Evolutionary conservation across 2,888 invertebrate genomes (phyloP).

Genomic region (Chrysomela aeneicollis): DNA sequence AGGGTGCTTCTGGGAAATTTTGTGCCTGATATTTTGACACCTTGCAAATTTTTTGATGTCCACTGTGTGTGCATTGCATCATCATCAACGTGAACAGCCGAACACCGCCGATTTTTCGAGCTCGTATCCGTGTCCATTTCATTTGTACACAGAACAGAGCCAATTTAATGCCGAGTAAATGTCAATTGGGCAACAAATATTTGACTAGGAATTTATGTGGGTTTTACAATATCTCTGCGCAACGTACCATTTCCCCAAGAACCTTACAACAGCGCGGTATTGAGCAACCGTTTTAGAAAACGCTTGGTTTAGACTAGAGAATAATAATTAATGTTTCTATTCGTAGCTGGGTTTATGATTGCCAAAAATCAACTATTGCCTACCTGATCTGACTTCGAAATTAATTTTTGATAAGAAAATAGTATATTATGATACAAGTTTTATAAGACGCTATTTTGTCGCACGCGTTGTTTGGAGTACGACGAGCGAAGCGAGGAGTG

Average conservation of each 20-base stretch:
- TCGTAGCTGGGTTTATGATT: background rate
- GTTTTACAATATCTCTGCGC: conserved; percentile 42
- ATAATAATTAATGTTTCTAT: conserved; percentile 35
- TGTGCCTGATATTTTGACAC: too few relatives aligned
- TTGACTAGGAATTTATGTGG: conserved; percentile 42
- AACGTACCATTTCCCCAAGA: conserved; percentile 37
- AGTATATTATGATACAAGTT: too few relatives aligned
- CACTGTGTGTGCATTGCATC: too few relatives aligned
- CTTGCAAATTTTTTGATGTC: too few relatives aligned
- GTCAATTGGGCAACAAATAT: conserved; percentile 35
- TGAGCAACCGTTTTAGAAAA: conserved; percentile 46
- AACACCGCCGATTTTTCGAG: too few relatives aligned
- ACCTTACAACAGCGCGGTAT: conserved; percentile 38
- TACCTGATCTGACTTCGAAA: background rate
- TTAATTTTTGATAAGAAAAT: too few relatives aligned
- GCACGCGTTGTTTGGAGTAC: too few relatives aligned
- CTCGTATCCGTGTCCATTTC: background rate
- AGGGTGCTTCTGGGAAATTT: too few relatives aligned
- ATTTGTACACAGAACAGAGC: background rate
- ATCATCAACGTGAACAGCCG: too few relatives aligned
- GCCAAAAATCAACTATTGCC: background rate
- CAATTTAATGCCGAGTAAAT: conserved; percentile 25
- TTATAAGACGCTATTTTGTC: too few relatives aligned
- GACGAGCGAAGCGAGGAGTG: too few relatives aligned
- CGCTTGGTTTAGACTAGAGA: conserved; percentile 35